phyloP scores from a whole-genome alignment of 2,797 vertebrate genomes.

The Scomberomorus guttatus region DNA sequence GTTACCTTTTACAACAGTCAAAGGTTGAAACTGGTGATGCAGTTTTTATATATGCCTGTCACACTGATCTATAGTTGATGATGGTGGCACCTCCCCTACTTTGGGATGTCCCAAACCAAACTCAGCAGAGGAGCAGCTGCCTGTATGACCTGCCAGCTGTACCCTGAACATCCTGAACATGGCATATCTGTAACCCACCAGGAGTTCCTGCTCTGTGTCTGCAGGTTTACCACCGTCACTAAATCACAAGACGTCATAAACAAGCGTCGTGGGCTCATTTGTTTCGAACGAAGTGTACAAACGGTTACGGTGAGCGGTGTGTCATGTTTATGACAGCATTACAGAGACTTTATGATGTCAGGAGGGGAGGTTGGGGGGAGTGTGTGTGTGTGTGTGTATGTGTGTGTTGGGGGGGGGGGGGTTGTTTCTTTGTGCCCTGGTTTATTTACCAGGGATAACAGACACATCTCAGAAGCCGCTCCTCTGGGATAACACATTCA shows the following conservation, averaged over 20 bases:
- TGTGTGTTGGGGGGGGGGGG: no score
- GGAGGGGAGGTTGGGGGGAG: background rate
- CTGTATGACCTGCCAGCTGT: no score
- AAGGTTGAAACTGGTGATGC: no score
- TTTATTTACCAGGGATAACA: constrained; percentile 78
- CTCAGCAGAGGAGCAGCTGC: no score
- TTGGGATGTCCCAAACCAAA: no score
- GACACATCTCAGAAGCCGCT: constrained; percentile 66
- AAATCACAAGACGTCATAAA: constrained; percentile 64
- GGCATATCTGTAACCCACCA: background rate
- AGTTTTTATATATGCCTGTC: no score
- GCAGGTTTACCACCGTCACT: constrained; percentile 23
- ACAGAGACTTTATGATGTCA: constrained; percentile 75
- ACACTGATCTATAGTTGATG: no score
- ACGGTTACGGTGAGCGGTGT: constrained; percentile 45
- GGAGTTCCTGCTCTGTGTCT: background rate
- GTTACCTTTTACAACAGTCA: no score
- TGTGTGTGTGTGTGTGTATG: no score
- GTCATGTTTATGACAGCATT: constrained; percentile 76
- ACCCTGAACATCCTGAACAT: background rate
- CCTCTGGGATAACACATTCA: constrained; percentile 72
- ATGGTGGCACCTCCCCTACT: no score
- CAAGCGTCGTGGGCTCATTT: constrained; percentile 53
- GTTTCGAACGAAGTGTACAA: constrained; percentile 56
- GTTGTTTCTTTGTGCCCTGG: constrained; percentile 40